These are phyloP conservation scores for Drosophila arizonae DNA, from an alignment of 1,140 invertebrate species.

Conservation along the genomic window DNA sequence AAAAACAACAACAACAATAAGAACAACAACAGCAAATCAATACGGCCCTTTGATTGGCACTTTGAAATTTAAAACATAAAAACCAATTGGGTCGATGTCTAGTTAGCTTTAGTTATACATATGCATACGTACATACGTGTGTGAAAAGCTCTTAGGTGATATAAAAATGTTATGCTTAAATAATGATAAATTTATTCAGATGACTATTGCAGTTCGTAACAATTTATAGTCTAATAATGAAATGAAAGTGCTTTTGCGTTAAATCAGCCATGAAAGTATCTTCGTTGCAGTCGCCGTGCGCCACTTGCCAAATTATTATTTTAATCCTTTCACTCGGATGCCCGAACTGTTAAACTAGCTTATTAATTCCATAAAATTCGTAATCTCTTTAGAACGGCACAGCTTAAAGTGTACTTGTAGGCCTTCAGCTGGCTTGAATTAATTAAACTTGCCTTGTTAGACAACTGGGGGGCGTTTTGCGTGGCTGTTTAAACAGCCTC, in stretches of 20 bases:
- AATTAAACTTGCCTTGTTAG: conserved; percentile 50
- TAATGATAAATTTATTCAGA: too few relatives aligned
- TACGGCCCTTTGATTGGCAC: conserved; percentile 71
- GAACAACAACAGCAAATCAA: conserved; percentile 50
- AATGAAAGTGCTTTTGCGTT: not conserved
- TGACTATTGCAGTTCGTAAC: too few relatives aligned
- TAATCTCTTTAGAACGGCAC: not conserved
- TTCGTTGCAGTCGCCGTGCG: not conserved
- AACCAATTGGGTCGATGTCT: too few relatives aligned
- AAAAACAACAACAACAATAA: conserved; percentile 1
- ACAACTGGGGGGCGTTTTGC: conserved; percentile 16
- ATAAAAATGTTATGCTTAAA: not conserved
- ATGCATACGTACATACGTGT: not conserved
- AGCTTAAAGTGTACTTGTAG: conserved; percentile 2
- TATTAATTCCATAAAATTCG: conserved; percentile 3
- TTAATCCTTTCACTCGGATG: not conserved
- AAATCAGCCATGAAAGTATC: too few relatives aligned
- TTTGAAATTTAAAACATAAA: conserved; percentile 66
- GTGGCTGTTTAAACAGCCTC: conserved; percentile 17
- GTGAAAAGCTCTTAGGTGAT: too few relatives aligned
- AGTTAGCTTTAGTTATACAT: too few relatives aligned
- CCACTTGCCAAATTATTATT: not conserved
- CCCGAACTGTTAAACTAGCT: not conserved
- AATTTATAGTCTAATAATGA: not conserved
- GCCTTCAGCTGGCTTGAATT: conserved; percentile 44